phyloP scores from a whole-genome alignment of 2,888 invertebrate species.

The Bruchidius siliquastri region DNA sequence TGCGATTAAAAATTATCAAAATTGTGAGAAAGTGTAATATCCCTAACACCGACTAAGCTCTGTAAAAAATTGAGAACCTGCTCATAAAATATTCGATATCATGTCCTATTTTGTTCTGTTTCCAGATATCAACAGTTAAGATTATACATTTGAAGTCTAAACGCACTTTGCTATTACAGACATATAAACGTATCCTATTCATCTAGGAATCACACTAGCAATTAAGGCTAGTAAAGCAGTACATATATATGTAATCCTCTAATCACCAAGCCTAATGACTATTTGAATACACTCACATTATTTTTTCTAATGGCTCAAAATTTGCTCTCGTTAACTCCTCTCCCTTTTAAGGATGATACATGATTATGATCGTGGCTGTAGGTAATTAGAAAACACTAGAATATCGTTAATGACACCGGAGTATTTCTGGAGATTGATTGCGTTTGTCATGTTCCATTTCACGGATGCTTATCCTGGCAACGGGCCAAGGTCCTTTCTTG shows the following conservation, averaged over 20 bases:
- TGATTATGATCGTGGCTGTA: background rate
- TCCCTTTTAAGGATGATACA: background rate
- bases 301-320: background rate
- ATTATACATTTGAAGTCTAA: too few species aligned
- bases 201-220: background rate
- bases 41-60: too few species aligned
- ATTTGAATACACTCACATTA: background rate
- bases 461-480: background rate
- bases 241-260: background rate
- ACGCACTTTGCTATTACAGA: too few species aligned
- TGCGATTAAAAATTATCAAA: too few species aligned
- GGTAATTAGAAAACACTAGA: background rate
- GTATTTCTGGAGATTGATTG: background rate
- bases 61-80: too few species aligned
- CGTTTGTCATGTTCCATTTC: background rate
- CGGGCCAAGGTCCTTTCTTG: background rate
- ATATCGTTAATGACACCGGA: background rate
- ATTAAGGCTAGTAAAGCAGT: background rate
- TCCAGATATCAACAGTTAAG: too few species aligned
- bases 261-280: background rate
- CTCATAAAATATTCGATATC: too few species aligned
- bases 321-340: background rate
- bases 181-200: background rate
- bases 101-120: too few species aligned
- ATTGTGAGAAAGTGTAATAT: too few species aligned